Evolutionary conservation across 2,797 vertebrate genomes (phyloP), one percentile per base, ranked within the genome.

Genomic region (Myripristis jacobus): DNA sequence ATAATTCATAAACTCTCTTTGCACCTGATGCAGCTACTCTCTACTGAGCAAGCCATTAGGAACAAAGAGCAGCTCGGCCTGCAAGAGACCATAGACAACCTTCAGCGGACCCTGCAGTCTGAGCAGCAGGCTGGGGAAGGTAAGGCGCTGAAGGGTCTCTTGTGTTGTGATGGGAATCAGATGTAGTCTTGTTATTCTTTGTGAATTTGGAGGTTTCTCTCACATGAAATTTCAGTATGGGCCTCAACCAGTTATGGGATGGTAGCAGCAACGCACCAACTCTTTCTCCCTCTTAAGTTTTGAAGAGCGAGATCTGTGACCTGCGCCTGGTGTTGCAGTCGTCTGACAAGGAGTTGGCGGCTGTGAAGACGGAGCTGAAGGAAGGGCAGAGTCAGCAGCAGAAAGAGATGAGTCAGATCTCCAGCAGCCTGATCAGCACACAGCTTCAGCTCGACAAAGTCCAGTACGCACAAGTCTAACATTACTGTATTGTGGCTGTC

Each of bases 301-400:
- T 98, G 78, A 94, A 87, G 72, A 95, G 94, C 69, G 97, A 99
- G 87, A 95, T 97, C 19, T 84, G 13, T 22, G 98, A 99, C 84
- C 90, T 99, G 19, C 95, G 95, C 24, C 89, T 98, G 51, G 94
- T 99, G 43, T 95, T 99, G 79, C 94, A 95, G 80, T 99, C 97
- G 8, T 97, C 97, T 8, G 97, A 99, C 88, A 96, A 94, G 69
- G 96, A 98, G 80, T 92, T 98, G 46, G 93, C 91, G 22, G 60
- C 81, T 2, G 86, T 92, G 7, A 96, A 94, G 82, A 2, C 60
- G 6, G 93, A 97, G 71, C 94, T 97, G 2, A 85, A 41, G n/a
- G 79, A 84, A 1, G 83, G 85, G 58, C 92, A 73, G 84, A 88
- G 81, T 9, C 94, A 93, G 68, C 95, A 96, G 70, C 95, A 96